Evolutionary conservation across 2,888 invertebrate genomes (phyloP), one percentile per base, ranked within the genome.

Genomic region (Carcina quercana): DNA sequence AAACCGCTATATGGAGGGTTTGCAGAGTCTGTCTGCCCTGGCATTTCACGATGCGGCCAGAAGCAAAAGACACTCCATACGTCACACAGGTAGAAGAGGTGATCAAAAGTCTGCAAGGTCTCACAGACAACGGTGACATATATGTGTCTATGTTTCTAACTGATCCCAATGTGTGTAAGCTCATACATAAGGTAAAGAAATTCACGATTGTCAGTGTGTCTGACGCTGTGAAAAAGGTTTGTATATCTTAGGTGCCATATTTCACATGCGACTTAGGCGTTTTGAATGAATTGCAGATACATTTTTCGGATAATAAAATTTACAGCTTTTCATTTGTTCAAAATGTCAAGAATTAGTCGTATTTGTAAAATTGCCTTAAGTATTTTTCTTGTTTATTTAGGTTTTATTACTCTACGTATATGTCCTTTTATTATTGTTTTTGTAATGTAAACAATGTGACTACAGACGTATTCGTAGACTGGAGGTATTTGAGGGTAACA

Each of bases 1-100:
- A 76, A 46, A 36, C 57, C 1, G 67, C 64, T 10, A 72, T 83
- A 41, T 76, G 75, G 76, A 83, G 75, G 31, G 60, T 83, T 8
- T 48, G 83, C 5, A 54, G 52, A 15, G 66, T 73, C 25, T 79
- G 74, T 37, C 53, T 83, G 29, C 83, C 83, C 0, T 79, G 80
- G 73, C 72, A 80, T 38, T 83, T 79, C 32, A 44, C 51, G 11
- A 40, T 73, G 14, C 13, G 64, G n/a, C 68, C 75, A 0, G 70
- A 78, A 38, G 50, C 57, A 25, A 65, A 47, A 21, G 42, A 34
- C 2, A 73, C 72, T 15, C 60, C 64, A 6, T 75, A 72, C 35
- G 34, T 53, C n/a, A 53, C 62, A 2, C 53, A 67, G 28, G 56
- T 83, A 1, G 36, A 51, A 21, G 52, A 62, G 14, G 45, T 60